A percentile compares a stretch with the other conserved stretches of the same genome.
Conservation (phyloP, 2,888 invertebrate species). For the Hemistola chrysoprasaria region DNA sequence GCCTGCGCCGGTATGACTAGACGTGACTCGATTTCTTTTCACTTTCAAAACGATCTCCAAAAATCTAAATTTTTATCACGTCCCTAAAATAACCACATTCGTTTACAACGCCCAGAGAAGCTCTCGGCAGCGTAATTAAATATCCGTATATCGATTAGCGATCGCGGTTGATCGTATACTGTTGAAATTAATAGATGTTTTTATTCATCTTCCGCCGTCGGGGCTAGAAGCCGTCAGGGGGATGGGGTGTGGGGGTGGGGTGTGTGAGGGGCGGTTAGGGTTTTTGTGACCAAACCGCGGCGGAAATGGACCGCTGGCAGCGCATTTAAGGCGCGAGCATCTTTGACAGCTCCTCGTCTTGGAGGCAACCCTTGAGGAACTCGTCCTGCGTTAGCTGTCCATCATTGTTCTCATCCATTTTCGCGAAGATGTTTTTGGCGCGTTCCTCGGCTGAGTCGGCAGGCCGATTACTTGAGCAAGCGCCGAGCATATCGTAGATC, state of each 20-base stretch:
- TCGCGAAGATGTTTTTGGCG: constrained; percentile 99
- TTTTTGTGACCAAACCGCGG: constrained; percentile 9
- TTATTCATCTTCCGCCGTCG: constrained; percentile 18
- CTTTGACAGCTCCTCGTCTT: constrained; percentile 97
- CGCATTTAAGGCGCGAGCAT: constrained; percentile 94
- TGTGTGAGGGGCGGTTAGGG: constrained; percentile 25
- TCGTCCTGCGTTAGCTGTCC: constrained; percentile 99
- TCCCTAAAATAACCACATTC: constrained; percentile 34
- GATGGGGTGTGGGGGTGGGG: constrained; percentile 28
- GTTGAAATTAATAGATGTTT: constrained; percentile 26
- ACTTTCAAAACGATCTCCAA: constrained; percentile 29
- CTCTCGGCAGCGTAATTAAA: constrained; percentile 21
- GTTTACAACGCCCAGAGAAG: constrained; percentile 25
- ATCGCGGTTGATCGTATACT: constrained; percentile 26
- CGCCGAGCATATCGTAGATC: constrained; percentile 99
- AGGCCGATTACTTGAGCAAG: constrained; percentile 96
- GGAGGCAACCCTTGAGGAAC: constrained; percentile 98
- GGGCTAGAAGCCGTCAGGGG: constrained; percentile 51
- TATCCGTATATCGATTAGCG: constrained; percentile 18
- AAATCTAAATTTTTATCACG: constrained; percentile 33
- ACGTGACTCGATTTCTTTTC: constrained; percentile 24
- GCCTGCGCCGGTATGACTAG: constrained; percentile 13
- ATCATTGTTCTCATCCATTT: constrained; percentile 99
- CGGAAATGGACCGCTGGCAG: constrained; percentile 6
- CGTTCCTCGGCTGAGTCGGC: constrained; percentile 98